Conservation (phyloP, 2,888 invertebrate species). For the Dysmachus trigonus region DNA sequence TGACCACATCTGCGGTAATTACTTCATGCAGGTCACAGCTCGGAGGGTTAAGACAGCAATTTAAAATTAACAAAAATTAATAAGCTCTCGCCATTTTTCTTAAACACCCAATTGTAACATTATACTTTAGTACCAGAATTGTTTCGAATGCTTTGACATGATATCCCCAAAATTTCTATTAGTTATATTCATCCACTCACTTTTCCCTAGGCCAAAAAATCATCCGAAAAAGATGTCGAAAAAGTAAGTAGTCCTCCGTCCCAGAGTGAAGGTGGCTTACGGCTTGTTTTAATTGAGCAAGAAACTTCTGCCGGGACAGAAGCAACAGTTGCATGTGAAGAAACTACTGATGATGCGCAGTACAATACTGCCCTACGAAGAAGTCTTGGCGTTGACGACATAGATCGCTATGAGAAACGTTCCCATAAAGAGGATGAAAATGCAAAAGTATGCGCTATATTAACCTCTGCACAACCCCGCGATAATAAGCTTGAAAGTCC, state of each 20-base stretch:
- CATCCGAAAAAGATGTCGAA: conserved; percentile 12
- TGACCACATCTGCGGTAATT: too few species aligned
- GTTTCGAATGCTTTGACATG: not conserved
- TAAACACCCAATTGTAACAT: too few species aligned
- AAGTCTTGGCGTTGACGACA: conserved; percentile 61
- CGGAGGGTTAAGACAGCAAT: too few species aligned
- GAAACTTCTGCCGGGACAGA: conserved; percentile 54
- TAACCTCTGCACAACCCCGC: not conserved
- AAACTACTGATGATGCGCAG: conserved; percentile 43
- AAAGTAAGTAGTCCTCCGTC: conserved; percentile 50
- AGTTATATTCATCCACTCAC: not conserved
- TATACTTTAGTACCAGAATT: too few species aligned
- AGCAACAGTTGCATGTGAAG: conserved; percentile 43
- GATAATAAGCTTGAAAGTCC: not conserved
- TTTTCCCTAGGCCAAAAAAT: not conserved
- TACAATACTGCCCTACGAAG: conserved; percentile 55
- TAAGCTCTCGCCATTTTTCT: too few species aligned
- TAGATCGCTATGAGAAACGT: conserved; percentile 58
- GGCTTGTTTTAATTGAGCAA: not conserved
- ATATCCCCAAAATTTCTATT: not conserved
- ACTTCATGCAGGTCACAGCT: too few species aligned
- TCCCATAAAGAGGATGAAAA: conserved; percentile 52
- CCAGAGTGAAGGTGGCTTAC: not conserved
- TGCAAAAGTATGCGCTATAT: not conserved
- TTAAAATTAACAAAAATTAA: too few species aligned